These are phyloP conservation scores for Ibycter americanus DNA, from an alignment of 2,797 vertebrate genomes.

Conservation along the genomic window DNA sequence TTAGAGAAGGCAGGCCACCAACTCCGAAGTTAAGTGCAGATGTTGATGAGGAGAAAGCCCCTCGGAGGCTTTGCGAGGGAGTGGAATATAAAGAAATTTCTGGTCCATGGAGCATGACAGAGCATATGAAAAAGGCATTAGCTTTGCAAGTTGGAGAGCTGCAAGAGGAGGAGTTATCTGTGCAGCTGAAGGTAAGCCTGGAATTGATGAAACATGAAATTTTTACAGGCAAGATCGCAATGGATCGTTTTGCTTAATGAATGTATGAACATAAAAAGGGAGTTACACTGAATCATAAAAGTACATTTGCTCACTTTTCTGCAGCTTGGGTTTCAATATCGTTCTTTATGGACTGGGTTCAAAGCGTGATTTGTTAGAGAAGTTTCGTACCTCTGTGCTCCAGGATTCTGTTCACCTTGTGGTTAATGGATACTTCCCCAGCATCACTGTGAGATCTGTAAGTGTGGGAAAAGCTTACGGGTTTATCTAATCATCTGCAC, in stretches of 20 bases:
- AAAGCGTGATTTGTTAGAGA: slow-evolving; percentile 90
- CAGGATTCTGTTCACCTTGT: slow-evolving; percentile 87
- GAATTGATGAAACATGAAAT: neutral
- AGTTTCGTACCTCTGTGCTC: slow-evolving; percentile 85
- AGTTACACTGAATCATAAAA: neutral
- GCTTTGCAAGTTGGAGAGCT: neutral
- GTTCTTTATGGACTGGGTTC: slow-evolving; percentile 94
- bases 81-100: neutral
- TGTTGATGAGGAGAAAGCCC: neutral
- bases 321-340: slow-evolving; percentile 92
- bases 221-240: neutral
- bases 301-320: neutral
- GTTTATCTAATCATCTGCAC: neutral
- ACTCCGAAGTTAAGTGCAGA: neutral
- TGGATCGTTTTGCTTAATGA: neutral
- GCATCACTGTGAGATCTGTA: slow-evolving; percentile 94
- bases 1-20: neutral
- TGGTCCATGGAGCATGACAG: neutral
- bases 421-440: slow-evolving; percentile 97
- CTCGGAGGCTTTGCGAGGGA: neutral
- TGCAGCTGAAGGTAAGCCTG: neutral
- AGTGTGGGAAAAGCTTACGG: slow-evolving; percentile 52
- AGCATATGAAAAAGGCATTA: neutral
- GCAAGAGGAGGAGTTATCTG: neutral
- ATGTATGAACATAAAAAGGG: neutral